Conservation (phyloP, 2,113 vertebrate genomes). For the Scopus umbretta region DNA sequence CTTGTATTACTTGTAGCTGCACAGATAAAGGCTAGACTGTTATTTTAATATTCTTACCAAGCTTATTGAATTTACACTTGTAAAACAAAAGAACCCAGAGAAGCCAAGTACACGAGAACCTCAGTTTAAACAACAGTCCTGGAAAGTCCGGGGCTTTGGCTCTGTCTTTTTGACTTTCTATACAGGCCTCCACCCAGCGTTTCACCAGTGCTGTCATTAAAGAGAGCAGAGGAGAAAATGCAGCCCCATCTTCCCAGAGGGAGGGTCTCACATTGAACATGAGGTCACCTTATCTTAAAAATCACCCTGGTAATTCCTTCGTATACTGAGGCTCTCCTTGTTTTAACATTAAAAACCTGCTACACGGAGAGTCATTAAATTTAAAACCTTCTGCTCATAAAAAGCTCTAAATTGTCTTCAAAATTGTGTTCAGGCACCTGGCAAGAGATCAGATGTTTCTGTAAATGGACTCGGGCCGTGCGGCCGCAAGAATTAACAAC, state of each 20-base stretch:
- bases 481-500: not conserved
- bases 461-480: not conserved
- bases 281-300: not conserved
- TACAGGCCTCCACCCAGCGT: not conserved
- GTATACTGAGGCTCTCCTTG: not conserved
- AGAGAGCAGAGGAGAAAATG: not conserved
- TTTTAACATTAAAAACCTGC: not conserved
- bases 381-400: not conserved
- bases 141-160: not conserved
- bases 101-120: not conserved
- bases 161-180: not conserved
- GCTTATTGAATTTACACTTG: not conserved
- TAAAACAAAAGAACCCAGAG: not conserved
- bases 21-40: not conserved
- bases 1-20: not conserved
- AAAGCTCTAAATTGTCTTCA: not conserved
- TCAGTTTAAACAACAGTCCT: not conserved
- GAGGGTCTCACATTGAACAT: not conserved
- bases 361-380: not conserved
- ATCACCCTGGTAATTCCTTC: not conserved
- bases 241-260: not conserved
- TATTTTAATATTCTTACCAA: not conserved
- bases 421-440: not conserved
- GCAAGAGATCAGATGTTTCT: constrained; percentile 33
- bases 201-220: not conserved